phyloP scores from a whole-genome alignment of 1,140 invertebrate genomes.

The Lasaia peninsularis region DNA sequence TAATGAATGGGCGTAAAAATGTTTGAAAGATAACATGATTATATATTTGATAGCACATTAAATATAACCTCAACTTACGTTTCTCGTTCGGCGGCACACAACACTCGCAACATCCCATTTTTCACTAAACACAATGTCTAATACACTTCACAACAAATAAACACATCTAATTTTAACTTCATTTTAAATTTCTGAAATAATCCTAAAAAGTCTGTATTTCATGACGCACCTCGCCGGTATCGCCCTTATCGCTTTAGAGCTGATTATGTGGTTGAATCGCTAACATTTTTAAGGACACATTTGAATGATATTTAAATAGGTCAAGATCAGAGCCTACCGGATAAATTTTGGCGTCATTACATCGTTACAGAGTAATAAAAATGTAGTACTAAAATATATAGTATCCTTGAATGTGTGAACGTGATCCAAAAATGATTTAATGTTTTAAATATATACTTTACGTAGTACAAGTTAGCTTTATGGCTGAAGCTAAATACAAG shows the following conservation, averaged over 20 bases:
- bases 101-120: constrained; percentile 51
- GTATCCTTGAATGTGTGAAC: not conserved
- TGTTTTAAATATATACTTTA: not conserved
- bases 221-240: not conserved
- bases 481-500: no score
- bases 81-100: constrained; percentile 52
- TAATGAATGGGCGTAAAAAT: no score
- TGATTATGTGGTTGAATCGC: not conserved
- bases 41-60: not conserved
- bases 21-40: no score
- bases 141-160: not conserved
- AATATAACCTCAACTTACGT: constrained; percentile 39
- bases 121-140: not conserved
- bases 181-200: not conserved
- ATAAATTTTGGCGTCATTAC: not conserved
- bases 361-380: not conserved
- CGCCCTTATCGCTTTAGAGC: not conserved
- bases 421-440: not conserved
- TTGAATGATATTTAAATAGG: not conserved
- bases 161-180: not conserved
- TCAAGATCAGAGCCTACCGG: constrained; percentile 5
- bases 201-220: not conserved
- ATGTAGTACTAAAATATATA: not conserved
- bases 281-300: not conserved
- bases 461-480: no score